Percentiles rank a stretch among this genome's conserved stretches.
These are phyloP conservation scores for Sebastiscus albofasciatus DNA, from an alignment of 2,797 vertebrate genomes.

Conservation along the genomic window DNA sequence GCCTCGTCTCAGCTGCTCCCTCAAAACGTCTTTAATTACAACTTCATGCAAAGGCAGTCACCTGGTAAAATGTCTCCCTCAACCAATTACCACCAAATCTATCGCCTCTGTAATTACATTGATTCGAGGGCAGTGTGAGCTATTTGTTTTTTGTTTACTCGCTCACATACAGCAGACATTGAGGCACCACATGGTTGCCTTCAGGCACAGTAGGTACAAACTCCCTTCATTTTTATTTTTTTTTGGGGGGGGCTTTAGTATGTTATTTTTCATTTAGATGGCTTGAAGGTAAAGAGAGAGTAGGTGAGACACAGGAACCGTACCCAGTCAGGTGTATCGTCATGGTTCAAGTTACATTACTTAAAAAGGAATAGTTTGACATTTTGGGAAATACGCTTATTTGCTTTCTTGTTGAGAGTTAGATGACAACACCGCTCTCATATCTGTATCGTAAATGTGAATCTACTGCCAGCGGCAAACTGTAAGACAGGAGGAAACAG, in stretches of 20 bases:
- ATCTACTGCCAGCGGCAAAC: background rate
- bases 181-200: constrained; percentile 23
- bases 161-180: constrained; percentile 26
- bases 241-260: background rate
- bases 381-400: too few species aligned
- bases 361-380: background rate
- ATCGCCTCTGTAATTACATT: constrained; percentile 71
- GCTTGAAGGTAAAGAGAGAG: background rate
- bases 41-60: constrained; percentile 65
- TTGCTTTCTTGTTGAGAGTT: too few species aligned
- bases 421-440: too few species aligned
- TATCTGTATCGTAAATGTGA: background rate
- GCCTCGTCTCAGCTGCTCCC: constrained; percentile 57
- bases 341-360: background rate
- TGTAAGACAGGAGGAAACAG: background rate
- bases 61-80: constrained; percentile 72
- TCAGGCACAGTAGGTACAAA: constrained; percentile 6
- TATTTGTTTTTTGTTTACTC: constrained; percentile 70
- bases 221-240: background rate
- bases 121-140: constrained; percentile 61
- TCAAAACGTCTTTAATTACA: constrained; percentile 74
- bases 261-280: constrained; percentile 21
- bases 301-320: background rate
- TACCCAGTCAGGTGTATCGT: background rate
- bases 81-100: constrained; percentile 73